Evolutionary conservation across 2,888 invertebrate genomes (phyloP).

Genomic region (Drosophila mettleri): DNA sequence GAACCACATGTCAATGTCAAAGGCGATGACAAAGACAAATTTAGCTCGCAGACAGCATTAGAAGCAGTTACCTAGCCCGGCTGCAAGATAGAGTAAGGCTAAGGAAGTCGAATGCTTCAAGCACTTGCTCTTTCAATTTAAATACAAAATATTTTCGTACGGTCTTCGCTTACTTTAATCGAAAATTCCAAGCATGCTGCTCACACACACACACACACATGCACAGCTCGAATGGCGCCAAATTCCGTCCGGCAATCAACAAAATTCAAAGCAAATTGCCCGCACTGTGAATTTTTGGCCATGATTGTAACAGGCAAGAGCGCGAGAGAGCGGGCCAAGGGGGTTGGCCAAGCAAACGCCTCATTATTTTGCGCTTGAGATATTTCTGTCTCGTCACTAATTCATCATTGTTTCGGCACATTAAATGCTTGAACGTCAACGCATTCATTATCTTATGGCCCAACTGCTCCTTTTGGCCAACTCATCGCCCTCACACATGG

Average conservation of each 20-base stretch:
- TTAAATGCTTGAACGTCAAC: conserved; percentile 82
- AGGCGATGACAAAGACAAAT: conserved; percentile 77
- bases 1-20: conserved; percentile 79
- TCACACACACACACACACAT: conserved; percentile 3
- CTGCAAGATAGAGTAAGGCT: conserved; percentile 11
- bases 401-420: conserved; percentile 82
- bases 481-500: conserved; percentile 72
- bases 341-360: conserved; percentile 57
- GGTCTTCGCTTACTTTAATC: conserved; percentile 53
- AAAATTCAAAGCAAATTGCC: conserved; percentile 81
- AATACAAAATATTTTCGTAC: conserved; percentile 56
- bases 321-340: neutral
- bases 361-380: conserved; percentile 81
- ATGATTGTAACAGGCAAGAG: conserved; percentile 32
- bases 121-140: conserved; percentile 52
- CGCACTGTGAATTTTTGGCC: conserved; percentile 57
- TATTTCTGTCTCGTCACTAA: conserved; percentile 82
- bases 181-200: conserved; percentile 52
- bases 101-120: conserved; percentile 18
- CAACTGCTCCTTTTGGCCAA: conserved; percentile 59
- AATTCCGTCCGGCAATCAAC: conserved; percentile 79
- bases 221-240: conserved; percentile 62
- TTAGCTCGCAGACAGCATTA: conserved; percentile 29
- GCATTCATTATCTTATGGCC: conserved; percentile 76
- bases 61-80: conserved; percentile 36